Percentiles rank a stretch among this genome's conserved stretches.
Evolutionary conservation across 2,797 vertebrate species (phyloP).

Genomic region (Eulemur mongoz): DNA sequence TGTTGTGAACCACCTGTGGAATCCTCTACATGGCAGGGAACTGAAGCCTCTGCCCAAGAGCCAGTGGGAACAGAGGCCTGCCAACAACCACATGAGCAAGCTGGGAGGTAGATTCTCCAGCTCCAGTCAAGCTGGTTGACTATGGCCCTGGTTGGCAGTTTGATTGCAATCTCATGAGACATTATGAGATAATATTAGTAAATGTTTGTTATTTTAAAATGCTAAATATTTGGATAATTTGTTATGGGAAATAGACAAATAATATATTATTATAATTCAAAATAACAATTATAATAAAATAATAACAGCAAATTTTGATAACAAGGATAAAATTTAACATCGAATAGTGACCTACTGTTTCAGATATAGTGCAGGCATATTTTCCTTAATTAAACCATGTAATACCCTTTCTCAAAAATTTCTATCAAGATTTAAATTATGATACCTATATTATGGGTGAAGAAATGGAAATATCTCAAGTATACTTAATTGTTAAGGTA

Average conservation of each 20-base stretch:
- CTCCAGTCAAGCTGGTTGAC: neutral
- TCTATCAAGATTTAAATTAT: neutral
- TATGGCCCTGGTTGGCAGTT: neutral
- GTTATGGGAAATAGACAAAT: neutral
- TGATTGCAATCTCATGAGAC: neutral
- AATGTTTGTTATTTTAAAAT: neutral
- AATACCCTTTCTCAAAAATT: neutral
- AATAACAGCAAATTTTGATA: neutral
- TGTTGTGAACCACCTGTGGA: neutral
- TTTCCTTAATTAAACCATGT: neutral
- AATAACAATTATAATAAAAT: neutral
- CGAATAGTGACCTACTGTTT: neutral
- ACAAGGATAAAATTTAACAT: neutral
- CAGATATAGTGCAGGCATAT: neutral
- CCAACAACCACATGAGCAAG: no score
- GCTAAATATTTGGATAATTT: neutral
- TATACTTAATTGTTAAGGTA: neutral
- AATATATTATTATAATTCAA: neutral
- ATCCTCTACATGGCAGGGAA: neutral
- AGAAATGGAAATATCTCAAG: neutral
- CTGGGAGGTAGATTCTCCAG: neutral
- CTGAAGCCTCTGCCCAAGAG: neutral
- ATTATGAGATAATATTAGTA: neutral
- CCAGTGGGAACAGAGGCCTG: neutral
- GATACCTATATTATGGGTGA: neutral